These are phyloP conservation scores for Drosophila subquinaria DNA, from an alignment of 2,888 invertebrate genomes.

Conservation along the genomic window DNA sequence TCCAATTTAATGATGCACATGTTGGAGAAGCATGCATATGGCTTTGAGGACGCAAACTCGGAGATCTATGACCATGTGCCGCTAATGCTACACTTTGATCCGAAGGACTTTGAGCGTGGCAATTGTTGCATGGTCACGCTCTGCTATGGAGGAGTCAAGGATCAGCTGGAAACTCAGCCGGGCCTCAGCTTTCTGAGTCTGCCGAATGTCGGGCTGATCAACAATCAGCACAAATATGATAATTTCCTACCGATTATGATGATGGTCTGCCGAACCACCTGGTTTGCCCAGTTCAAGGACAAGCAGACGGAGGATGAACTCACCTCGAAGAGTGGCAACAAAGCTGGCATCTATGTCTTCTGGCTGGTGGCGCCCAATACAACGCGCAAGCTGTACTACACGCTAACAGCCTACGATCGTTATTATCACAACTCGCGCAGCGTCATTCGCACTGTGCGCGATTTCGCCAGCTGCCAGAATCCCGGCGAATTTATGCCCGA, in stretches of 20 bases:
- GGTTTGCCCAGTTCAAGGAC: constrained; percentile 46
- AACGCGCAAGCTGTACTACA: constrained; percentile 42
- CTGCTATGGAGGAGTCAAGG: constrained; percentile 40
- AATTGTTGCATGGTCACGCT: constrained; percentile 35
- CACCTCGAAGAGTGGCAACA: neutral
- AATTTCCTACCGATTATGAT: constrained; percentile 48
- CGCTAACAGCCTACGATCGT: constrained; percentile 53
- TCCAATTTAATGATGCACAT: constrained; percentile 47
- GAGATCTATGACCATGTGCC: constrained; percentile 41
- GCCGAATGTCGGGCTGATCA: constrained; percentile 31
- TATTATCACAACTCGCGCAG: constrained; percentile 41
- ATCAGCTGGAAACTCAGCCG: constrained; percentile 11
- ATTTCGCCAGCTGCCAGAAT: constrained; percentile 32
- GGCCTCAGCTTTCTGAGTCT: constrained; percentile 20
- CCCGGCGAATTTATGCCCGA: constrained; percentile 50
- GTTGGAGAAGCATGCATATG: constrained; percentile 30
- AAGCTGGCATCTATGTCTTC: constrained; percentile 47
- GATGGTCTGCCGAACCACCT: constrained; percentile 46
- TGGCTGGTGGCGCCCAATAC: constrained; percentile 53
- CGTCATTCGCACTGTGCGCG: constrained; percentile 42
- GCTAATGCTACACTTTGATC: constrained; percentile 34
- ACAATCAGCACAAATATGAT: constrained; percentile 18
- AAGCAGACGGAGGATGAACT: constrained; percentile 31
- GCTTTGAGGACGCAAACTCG: neutral
- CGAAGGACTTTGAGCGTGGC: neutral